Evolutionary conservation across 2,888 invertebrate species (phyloP).

Genomic region (Chydorus sphaericus): DNA sequence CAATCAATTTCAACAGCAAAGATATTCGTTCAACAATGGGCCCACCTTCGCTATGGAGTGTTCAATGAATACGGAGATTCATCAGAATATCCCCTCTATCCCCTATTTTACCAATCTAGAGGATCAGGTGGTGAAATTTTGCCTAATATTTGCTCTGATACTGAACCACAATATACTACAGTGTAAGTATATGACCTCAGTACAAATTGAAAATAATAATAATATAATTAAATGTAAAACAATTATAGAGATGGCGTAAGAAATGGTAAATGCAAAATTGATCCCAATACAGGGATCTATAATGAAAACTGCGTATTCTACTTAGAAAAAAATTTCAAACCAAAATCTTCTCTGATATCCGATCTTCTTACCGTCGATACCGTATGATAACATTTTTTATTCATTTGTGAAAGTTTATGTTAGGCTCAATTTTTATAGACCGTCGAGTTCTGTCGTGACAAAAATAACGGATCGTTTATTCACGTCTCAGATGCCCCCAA

Average conservation of each 20-base stretch:
- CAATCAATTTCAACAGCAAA: no score
- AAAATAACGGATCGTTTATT: neutral
- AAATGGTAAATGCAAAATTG: neutral
- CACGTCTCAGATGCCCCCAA: slow-evolving; percentile 22
- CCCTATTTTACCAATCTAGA: slow-evolving; percentile 1
- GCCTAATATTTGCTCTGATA: neutral
- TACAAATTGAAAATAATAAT: neutral
- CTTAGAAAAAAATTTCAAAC: neutral
- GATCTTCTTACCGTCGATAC: neutral
- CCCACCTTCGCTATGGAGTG: slow-evolving; percentile 13
- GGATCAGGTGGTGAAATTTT: neutral
- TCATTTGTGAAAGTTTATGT: neutral
- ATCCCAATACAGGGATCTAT: slow-evolving; percentile 1
- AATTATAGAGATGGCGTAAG: neutral
- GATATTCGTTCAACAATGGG: slow-evolving; percentile 12
- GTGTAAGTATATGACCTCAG: neutral
- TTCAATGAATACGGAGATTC: slow-evolving; percentile 11
- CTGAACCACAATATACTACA: neutral
- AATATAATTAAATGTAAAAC: no score
- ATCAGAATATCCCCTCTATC: neutral
- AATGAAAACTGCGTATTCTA: neutral
- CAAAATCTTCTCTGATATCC: slow-evolving; percentile 1
- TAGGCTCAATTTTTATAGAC: slow-evolving; percentile 9
- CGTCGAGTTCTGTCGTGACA: slow-evolving; percentile 16
- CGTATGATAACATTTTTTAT: neutral